Conservation (phyloP, 2,888 invertebrate genomes). For the Ernsta delagoae region DNA sequence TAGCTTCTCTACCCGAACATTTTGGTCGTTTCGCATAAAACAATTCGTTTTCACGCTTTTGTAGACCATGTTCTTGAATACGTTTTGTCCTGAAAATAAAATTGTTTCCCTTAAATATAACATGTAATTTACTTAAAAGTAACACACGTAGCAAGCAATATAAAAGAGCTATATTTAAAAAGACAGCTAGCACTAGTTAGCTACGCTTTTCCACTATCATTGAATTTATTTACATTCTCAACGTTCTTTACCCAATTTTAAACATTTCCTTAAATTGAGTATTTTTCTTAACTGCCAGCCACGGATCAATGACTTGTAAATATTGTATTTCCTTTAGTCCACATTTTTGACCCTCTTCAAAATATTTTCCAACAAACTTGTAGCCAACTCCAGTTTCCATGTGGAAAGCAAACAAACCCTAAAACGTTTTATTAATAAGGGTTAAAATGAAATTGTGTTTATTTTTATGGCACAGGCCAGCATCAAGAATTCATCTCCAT, state of each 20-base stretch:
- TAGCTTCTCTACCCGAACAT: slow-evolving; percentile 85
- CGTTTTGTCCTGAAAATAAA: slow-evolving; percentile 64
- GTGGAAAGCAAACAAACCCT: slow-evolving; percentile 88
- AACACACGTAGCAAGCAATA: background rate
- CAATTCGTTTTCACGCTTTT: slow-evolving; percentile 83
- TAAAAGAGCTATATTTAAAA: background rate
- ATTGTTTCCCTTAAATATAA: background rate
- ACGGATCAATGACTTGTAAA: slow-evolving; percentile 86
- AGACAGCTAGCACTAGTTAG: background rate
- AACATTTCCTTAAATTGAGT: slow-evolving; percentile 86
- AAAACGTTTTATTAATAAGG: slow-evolving; percentile 16
- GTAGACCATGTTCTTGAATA: slow-evolving; percentile 82
- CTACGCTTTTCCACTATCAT: background rate
- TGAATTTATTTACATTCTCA: background rate
- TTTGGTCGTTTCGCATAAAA: slow-evolving; percentile 87
- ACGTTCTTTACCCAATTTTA: slow-evolving; percentile 83
- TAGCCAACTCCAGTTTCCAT: slow-evolving; percentile 88
- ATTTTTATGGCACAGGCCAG: too few relatives aligned
- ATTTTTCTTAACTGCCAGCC: slow-evolving; percentile 86
- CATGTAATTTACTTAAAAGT: too few relatives aligned
- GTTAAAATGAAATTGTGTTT: too few relatives aligned
- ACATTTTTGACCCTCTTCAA: slow-evolving; percentile 89
- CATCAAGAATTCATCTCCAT: too few relatives aligned
- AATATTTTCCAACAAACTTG: slow-evolving; percentile 87
- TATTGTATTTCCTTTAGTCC: slow-evolving; percentile 87